phyloP scores from a whole-genome alignment of 2,797 vertebrate genomes.

The Xenentodon cancila region DNA sequence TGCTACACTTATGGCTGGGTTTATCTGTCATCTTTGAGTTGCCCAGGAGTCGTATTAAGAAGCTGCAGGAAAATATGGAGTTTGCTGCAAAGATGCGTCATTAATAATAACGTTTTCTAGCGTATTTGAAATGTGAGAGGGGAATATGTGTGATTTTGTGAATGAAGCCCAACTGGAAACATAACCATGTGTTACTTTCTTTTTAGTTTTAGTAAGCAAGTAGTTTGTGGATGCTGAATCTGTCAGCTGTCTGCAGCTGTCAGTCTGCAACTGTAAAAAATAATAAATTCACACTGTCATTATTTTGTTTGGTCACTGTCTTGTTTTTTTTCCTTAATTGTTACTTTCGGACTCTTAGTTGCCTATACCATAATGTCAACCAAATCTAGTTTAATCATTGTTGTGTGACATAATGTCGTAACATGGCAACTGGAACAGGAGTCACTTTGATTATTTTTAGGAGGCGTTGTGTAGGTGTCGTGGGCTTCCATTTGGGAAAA shows the following conservation, averaged over 20 bases:
- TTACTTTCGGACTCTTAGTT: no score
- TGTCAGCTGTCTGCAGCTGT: slow-evolving; percentile 6
- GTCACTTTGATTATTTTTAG: no score
- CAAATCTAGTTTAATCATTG: no score
- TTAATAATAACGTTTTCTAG: not conserved
- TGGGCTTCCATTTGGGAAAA: no score
- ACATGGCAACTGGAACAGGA: no score
- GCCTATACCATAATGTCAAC: no score
- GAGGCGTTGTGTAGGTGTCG: no score
- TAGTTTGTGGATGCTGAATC: slow-evolving; percentile 47
- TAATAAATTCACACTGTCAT: not conserved
- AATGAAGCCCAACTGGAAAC: not conserved
- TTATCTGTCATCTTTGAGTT: slow-evolving; percentile 18
- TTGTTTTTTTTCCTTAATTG: no score
- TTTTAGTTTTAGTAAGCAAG: slow-evolving; percentile 46
- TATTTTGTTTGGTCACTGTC: no score
- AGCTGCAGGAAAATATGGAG: not conserved
- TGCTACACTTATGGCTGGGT: slow-evolving; percentile 57
- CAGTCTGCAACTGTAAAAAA: slow-evolving; percentile 4
- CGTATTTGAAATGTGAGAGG: slow-evolving; percentile 5
- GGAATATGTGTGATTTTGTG: not conserved
- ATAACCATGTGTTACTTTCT: not conserved
- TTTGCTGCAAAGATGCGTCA: slow-evolving; percentile 6
- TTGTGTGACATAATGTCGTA: no score
- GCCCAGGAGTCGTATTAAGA: slow-evolving; percentile 7